Percentiles rank a stretch among this genome's conserved stretches.
phyloP scores from a whole-genome alignment of 2,113 vertebrate genomes.

The Hippocampus barbouri region DNA sequence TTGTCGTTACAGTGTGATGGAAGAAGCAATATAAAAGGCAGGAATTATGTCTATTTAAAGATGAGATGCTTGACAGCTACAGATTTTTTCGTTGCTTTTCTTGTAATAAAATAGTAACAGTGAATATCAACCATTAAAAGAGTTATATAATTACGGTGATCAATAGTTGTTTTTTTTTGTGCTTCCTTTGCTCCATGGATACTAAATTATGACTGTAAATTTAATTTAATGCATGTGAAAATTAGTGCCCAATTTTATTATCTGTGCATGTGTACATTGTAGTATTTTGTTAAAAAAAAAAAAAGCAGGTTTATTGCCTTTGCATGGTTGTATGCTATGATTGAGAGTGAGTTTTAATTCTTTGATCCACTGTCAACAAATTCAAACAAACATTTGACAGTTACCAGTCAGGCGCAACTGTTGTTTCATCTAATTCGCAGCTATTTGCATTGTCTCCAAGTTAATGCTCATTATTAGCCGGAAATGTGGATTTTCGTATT shows the following conservation, averaged over 20 bases:
- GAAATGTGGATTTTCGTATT: not conserved
- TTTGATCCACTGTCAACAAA: not conserved
- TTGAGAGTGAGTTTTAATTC: not conserved
- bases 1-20: not conserved
- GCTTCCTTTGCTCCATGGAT: not conserved
- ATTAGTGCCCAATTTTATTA: not conserved
- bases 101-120: not conserved
- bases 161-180: not conserved
- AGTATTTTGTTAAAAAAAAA: not conserved
- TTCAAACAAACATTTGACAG: not conserved
- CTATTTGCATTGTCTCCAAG: not conserved
- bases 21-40: not conserved
- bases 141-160: not conserved
- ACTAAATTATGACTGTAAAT: not conserved
- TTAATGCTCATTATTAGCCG: not conserved
- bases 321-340: too few relatives aligned
- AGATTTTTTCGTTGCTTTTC: not conserved
- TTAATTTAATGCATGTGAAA: not conserved
- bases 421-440: not conserved
- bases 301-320: not conserved
- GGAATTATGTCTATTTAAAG: not conserved
- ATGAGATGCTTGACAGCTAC: slow-evolving; percentile 7
- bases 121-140: not conserved
- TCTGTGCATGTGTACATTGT: not conserved
- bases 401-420: not conserved